phyloP scores from a whole-genome alignment of 2,888 invertebrate species.

The Eremobia ochroleuca region DNA sequence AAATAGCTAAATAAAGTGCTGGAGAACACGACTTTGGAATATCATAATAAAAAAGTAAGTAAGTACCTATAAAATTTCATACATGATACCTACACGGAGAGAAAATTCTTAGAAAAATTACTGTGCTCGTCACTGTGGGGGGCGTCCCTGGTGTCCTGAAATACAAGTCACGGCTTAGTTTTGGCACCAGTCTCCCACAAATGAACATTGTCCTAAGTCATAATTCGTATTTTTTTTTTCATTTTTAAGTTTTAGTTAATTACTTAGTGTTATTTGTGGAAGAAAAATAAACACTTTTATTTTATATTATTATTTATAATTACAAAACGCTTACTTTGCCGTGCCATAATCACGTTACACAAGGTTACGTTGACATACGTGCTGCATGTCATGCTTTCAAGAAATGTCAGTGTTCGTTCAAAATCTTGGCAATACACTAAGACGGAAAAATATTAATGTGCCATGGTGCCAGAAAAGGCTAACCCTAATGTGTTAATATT shows the following conservation, averaged over 20 bases:
- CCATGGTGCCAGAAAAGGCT: not conserved
- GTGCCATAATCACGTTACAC: too few relatives aligned
- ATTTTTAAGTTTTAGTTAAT: too few relatives aligned
- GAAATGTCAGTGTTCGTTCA: not conserved
- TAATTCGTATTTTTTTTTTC: too few relatives aligned
- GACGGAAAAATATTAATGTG: not conserved
- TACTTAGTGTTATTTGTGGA: too few relatives aligned
- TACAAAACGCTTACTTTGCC: not conserved
- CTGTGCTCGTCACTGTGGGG: too few relatives aligned
- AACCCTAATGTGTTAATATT: not conserved
- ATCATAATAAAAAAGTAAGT: not conserved
- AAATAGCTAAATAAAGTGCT: not conserved
- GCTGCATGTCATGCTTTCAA: not conserved
- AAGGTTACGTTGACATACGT: not conserved
- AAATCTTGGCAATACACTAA: not conserved
- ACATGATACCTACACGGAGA: not conserved
- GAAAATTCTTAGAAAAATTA: too few relatives aligned
- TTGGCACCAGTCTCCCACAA: too few relatives aligned
- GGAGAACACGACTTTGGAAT: not conserved
- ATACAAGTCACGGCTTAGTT: too few relatives aligned
- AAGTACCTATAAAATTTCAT: not conserved
- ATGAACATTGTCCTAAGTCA: too few relatives aligned
- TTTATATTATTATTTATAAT: too few relatives aligned
- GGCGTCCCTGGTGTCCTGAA: too few relatives aligned
- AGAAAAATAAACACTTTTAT: too few relatives aligned